Percentiles rank a stretch among this genome's conserved stretches.
Conservation (phyloP, 2,888 invertebrate species). For the Ophioninae sp. region DNA sequence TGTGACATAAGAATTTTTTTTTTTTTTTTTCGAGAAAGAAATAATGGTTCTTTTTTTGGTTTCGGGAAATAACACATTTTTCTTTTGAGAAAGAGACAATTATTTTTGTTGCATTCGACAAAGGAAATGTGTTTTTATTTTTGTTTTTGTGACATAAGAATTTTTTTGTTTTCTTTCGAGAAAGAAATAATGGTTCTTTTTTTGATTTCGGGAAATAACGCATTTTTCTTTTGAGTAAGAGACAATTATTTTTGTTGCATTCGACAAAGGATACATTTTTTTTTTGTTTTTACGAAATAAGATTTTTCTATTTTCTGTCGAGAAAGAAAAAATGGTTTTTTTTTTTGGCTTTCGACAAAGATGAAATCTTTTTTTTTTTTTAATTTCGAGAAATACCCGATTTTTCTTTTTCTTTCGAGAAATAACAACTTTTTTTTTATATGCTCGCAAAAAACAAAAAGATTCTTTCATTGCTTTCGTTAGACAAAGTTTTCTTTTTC, state of each 20-base stretch:
- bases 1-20: neutral
- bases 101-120: neutral
- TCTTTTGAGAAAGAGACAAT: neutral
- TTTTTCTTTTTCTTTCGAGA: too few species aligned
- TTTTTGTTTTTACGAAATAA: neutral
- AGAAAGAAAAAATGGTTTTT: neutral
- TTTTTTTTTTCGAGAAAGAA: neutral
- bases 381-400: too few species aligned
- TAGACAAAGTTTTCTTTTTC: too few species aligned
- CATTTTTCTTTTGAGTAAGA: neutral
- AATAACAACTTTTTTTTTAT: neutral
- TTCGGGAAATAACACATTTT: neutral
- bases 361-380: too few species aligned
- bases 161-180: neutral
- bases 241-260: neutral
- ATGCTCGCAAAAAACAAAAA: neutral
- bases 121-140: neutral
- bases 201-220: neutral
- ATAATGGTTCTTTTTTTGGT: neutral
- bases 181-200: neutral
- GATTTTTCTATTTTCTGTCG: neutral
- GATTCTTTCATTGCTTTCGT: neutral
- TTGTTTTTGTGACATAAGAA: neutral
- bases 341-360: too few species aligned
- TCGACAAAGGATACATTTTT: too few species aligned